A percentile compares a stretch with the other conserved stretches of the same genome.
These are phyloP conservation scores for Pseudoips prasinana DNA, from an alignment of 2,888 invertebrate genomes.

Conservation along the genomic window DNA sequence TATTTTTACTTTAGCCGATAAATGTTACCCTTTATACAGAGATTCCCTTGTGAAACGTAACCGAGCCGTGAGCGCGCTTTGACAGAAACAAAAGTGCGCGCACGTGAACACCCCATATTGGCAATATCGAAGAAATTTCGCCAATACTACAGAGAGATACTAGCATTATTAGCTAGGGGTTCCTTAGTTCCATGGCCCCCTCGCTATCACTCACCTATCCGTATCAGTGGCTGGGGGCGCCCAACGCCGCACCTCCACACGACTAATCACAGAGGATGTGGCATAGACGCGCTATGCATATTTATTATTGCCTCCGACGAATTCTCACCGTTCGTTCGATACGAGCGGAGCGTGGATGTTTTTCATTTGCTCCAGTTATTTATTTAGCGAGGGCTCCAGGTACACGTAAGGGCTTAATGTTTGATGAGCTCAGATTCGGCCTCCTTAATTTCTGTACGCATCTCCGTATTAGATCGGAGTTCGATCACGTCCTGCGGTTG, in stretches of 20 bases:
- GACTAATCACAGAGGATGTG: conserved; percentile 80
- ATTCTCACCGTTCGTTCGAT: conserved; percentile 69
- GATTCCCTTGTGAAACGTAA: conserved; percentile 23
- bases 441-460: conserved; percentile 65
- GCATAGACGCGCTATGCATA: conserved; percentile 80
- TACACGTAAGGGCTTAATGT: conserved; percentile 66
- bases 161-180: conserved; percentile 76
- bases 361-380: conserved; percentile 76
- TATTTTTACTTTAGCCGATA: conserved; percentile 18
- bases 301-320: conserved; percentile 74
- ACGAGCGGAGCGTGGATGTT: conserved; percentile 63
- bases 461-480: conserved; percentile 45
- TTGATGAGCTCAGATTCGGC: conserved; percentile 74
- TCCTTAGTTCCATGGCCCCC: conserved; percentile 67
- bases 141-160: conserved; percentile 73
- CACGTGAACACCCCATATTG: conserved; percentile 75
- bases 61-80: conserved; percentile 38
- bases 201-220: conserved; percentile 79
- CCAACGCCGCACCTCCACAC: conserved; percentile 47
- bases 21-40: conserved; percentile 24
- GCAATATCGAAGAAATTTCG: conserved; percentile 77
- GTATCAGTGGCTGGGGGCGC: conserved; percentile 59
- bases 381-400: conserved; percentile 69
- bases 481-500: conserved; percentile 55
- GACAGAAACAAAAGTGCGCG: conserved; percentile 69